Evolutionary conservation across 2,888 invertebrate species (phyloP), one percentile per base, ranked within the genome.

Genomic region (Callimorpha dominula): DNA sequence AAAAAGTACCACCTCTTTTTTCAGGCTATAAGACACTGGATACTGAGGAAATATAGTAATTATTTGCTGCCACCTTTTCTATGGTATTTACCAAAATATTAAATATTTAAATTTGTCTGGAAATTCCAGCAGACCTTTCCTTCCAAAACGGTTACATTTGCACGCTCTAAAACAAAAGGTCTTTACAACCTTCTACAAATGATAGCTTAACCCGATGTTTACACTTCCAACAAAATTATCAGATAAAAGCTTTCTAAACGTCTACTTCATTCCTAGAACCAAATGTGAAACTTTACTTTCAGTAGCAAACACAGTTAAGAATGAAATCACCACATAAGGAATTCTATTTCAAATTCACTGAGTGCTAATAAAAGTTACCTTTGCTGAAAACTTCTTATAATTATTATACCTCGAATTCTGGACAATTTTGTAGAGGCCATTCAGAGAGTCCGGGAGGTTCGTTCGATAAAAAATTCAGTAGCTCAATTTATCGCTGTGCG

Each of bases 341-440:
- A 72, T 70, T 64, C 64, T 15, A 60, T 57, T 65, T 42, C 12
- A 43, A 68, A 72, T 65, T 72, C 65, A 65, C 65, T 31, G 42
- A 65, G 60, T 50, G 64, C 49, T 31, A 72, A 69, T 65, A 69
- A 69, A 72, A 69, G 60, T 69, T 60, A 68, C 72, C 72, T 69
- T 64, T 68, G 72, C 52, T 49, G 68, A 50, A 65, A 72, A 69
- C 68, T 72, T 69, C 49, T 72, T 60, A 60, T 72, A 72, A 72
- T 72, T 72, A 69, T 72, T 65, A 60, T 69, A 65, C 42, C 65
- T 65, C 57, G 68, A 42, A 68, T 72, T 60, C 68, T 46, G 14
- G 65, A 42, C 69, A 68, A 68, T 69, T 68, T 72, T 60, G 42
- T 42, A 60, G 65, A 69, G 65, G 50, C 57, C 65, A 60, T 72